Base-by-base conservation (phyloP, 1,140 invertebrate species). In the Philotrypesis tridentata region DNA sequence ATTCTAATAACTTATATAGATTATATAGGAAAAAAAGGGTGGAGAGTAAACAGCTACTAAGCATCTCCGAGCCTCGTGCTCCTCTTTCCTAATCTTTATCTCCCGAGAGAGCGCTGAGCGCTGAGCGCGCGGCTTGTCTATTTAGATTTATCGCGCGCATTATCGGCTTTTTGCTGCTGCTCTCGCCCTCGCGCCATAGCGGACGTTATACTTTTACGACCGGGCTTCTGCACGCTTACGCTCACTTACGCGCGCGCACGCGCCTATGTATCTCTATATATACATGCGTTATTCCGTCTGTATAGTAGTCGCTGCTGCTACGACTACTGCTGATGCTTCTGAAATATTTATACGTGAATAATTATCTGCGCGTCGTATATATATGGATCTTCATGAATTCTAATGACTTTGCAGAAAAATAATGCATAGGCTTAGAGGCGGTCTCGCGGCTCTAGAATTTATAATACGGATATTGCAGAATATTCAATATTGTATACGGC, bases 91-190 rank as follows among this genome's bases (percentile, higher is more conserved):
- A 79, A 79, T 79, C 76, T 70, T 65, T 14, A 17, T n/a, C 25
- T 37, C 61, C 6, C n/a, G 9, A 17, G 23, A n/a, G n/a, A n/a
- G n/a, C n/a, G n/a, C n/a, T n/a, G n/a, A n/a, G n/a, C n/a, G n/a
- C n/a, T n/a, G n/a, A n/a, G 4, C 6, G 4, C 0, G 61, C 61
- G 40, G 9, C 67, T 60, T 70, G 65, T 70, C 65, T 70, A 60
- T 70, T 79, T 55, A 60, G 65, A 79, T 60, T 79, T 79, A 79
- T 79, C 76, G 65, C 65, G 33, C 25, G 25, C 27, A 77, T 77
- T 77, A 77, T 77, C 75, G 17, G 55, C 31, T 31, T 37, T 37
- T 65, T 65, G 23, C 27, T 25, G 25, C 27, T 61, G n/a, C 65
- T 68, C n/a, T 68, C 27, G 2, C 48, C 37, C 67, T 70, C 27